Base-by-base conservation (phyloP, 2,113 vertebrate species). In the Sapayoa aenigma region DNA sequence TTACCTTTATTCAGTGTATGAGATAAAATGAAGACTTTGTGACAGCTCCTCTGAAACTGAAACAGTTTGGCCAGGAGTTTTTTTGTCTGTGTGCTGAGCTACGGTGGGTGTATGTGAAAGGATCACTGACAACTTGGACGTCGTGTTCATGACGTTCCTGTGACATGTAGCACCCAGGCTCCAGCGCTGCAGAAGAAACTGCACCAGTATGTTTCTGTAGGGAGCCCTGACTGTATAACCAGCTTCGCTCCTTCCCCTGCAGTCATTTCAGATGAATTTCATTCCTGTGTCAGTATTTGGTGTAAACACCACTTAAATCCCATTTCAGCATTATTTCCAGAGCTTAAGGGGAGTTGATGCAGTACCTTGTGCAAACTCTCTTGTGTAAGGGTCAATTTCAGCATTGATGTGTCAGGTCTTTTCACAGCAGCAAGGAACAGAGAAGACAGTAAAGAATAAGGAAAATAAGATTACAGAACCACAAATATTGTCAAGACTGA, bases 311-410 rank as follows among this genome's bases (percentile, higher is more conserved):
- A 93, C 79, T 84, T 65, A 52, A 68, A 84, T 72, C 47, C 60
- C 50, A 77, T 84, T 88, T 83, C 93, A 87, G 68, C 49, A 21
- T 72, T 92, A 86, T 39, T 81, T 81, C 72, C 72, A 89, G 88
- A 76, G 82, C 50, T 83, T 31, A 67, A 67, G 83, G 9, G 56
- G 79, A 91, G 76, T 52, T 75, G 76, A 52, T 49, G 82, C 5
- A 6, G 35, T 65, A 56, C 49, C 28, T 58, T 35, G 44, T 63
- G 82, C 60, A 77, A 78, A 74, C 18, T 55, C 74, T 41, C 5
- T 27, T 37, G 46, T 24, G 22, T 13, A 85, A 47, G 56, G 35
- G 8, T 84, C 68, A 65, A 78, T 50, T 80, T 74, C 75, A 69
- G 60, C 78, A 63, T 41, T 5, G 68, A 56, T 3, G 33, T 31